A percentile compares a stretch with the other conserved stretches of the same genome.
Evolutionary conservation across 2,113 vertebrate genomes (phyloP).

Genomic region (Ursus arctos): DNA sequence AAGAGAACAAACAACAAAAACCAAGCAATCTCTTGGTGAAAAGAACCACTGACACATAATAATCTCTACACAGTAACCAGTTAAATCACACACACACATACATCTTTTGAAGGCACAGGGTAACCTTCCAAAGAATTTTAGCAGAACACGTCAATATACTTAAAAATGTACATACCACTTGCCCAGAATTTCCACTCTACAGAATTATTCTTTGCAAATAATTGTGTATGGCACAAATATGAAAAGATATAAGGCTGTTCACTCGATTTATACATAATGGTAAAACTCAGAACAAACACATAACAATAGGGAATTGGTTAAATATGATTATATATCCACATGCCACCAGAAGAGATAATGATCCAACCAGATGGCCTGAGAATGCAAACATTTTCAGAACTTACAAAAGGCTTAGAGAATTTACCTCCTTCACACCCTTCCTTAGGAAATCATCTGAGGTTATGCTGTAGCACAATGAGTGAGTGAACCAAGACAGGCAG

Average conservation of each 20-base stretch:
- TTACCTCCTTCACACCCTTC: background rate
- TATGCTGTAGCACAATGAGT: background rate
- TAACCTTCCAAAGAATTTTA: background rate
- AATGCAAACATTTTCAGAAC: conserved; percentile 22
- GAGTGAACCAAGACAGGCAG: background rate
- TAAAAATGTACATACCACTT: background rate
- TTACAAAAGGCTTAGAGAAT: background rate
- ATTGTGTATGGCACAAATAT: background rate
- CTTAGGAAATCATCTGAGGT: background rate
- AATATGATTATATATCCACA: background rate
- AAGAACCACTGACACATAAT: background rate
- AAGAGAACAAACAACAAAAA: background rate
- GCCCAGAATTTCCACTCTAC: background rate
- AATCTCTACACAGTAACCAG: background rate
- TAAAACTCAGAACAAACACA: background rate
- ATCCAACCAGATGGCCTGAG: background rate
- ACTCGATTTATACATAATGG: background rate
- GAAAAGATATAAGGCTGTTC: background rate
- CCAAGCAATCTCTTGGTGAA: background rate
- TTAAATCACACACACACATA: background rate
- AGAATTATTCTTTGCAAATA: background rate
- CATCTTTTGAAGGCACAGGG: background rate
- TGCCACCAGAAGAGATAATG: background rate
- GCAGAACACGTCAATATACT: background rate
- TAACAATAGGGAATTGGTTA: background rate